Conservation (phyloP, 2,113 vertebrate species). For the Peucedramus taeniatus region DNA sequence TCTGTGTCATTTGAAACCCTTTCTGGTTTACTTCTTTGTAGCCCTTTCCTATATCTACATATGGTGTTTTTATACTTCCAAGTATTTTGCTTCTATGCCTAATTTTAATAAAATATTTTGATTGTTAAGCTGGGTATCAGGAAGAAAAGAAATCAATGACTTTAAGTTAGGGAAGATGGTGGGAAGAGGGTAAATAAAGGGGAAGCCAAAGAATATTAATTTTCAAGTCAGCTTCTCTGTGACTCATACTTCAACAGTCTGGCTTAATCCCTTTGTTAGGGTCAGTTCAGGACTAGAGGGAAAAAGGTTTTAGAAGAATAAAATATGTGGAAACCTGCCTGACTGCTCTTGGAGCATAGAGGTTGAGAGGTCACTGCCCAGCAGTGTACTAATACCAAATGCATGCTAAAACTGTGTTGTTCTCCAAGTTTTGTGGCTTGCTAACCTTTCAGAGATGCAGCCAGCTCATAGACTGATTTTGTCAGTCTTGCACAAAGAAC, state of each 20-base stretch:
- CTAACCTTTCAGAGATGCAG: background rate
- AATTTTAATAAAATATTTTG: background rate
- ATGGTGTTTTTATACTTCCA: background rate
- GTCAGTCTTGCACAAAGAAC: background rate
- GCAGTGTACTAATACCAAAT: fast-evolving
- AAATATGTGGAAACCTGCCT: background rate
- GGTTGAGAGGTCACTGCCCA: background rate
- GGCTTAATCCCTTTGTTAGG: background rate
- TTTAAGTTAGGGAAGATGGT: background rate
- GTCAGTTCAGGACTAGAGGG: background rate
- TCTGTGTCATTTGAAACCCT: background rate
- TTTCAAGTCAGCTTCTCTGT: background rate
- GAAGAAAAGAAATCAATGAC: background rate
- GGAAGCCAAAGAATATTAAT: background rate
- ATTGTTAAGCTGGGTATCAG: background rate
- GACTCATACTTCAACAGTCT: background rate
- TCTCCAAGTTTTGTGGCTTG: background rate
- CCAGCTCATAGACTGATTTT: background rate
- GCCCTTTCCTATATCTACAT: background rate
- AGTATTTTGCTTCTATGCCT: background rate
- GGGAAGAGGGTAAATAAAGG: background rate
- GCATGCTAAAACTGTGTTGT: background rate
- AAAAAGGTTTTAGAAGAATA: background rate
- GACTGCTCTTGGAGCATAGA: background rate
- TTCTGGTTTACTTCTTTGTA: background rate